Evolutionary conservation across 2,888 invertebrate genomes (phyloP), one percentile per base, ranked within the genome.

Genomic region (Lepidocyrtoides sp.): DNA sequence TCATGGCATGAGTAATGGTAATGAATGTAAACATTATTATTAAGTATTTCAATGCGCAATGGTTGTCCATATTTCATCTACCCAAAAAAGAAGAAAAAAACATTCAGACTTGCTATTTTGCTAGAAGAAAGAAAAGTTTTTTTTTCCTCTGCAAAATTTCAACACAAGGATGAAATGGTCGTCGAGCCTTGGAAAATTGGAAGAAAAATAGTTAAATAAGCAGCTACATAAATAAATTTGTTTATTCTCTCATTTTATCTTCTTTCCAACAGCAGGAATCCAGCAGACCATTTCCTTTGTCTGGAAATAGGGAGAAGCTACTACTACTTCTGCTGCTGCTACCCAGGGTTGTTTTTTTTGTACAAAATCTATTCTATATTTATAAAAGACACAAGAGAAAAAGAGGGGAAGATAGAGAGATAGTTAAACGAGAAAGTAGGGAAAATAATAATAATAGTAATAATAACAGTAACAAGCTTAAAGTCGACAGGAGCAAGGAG

Each of bases 231-330:
- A 36, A 36, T 36, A 36, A 36, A 36, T 36, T 4, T 4, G 7
- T 36, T 4, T 7, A 36, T 36, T 36, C 36, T 57, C 20, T 20
- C 51, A 7, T 54, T 57, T 44, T 75, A 14, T 44, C 23, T 48
- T 7, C 10, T 66, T 66, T 20, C 14, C 41, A 69, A 17, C 36
- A 66, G 66, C 36, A 66, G 29, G 29, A 57, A 5, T 57, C 48
- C 48, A 48, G 5, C 2, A 29, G 63, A 29, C 63, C 26, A 63
- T 63, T 63, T 63, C 63, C 29, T 63, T 63, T 63, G 29, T 63
- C 29, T 63, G 20, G 14, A 63, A 26, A 29, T 14, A 1, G 17
- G n/a, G 3, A 51, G n/a, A 51, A 14, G 10, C n/a, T 54, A 54
- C 54, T 10, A 54, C 4, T 17, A 17, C 54, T 17, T 3, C 60